phyloP scores from a whole-genome alignment of 30 jellyfish, hydroid and myxozoan species.

The Mastigias papua region DNA sequence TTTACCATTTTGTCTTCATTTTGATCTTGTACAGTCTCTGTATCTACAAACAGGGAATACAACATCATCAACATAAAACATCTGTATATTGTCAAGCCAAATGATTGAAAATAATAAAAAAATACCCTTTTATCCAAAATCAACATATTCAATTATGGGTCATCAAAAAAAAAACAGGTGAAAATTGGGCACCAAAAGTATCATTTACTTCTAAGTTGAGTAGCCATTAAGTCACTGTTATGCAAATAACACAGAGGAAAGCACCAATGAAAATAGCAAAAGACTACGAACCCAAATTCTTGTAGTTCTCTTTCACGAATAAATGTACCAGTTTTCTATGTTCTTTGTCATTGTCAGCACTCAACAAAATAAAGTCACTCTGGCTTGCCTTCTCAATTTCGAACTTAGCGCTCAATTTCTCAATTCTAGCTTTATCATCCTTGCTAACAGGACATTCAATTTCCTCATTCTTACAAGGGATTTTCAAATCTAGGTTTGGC shows the following conservation, averaged over 20 bases:
- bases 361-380: constrained; percentile 24
- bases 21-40: constrained; percentile 66
- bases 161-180: no score
- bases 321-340: constrained; percentile 82
- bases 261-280: no score
- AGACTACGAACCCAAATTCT: neutral
- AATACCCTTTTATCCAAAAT: no score
- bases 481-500: neutral
- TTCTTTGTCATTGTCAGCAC: constrained; percentile 82
- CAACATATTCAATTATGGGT: no score
- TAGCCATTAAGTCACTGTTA: no score
- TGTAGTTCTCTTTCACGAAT: constrained; percentile 59
- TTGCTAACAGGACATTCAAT: constrained; percentile 41
- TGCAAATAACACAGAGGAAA: no score
- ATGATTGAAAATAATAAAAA: no score
- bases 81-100: no score
- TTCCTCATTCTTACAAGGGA: neutral
- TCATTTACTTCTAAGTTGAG: no score
- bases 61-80: neutral
- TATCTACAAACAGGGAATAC: constrained; percentile 34
- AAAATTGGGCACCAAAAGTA: no score
- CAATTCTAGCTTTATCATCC: constrained; percentile 25
- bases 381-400: constrained; percentile 24
- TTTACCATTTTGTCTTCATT: constrained; percentile 62
- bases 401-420: constrained; percentile 3